Evolutionary conservation across 1,140 invertebrate species (phyloP), one percentile per base, ranked within the genome.

Genomic region (Neodiprion fabricii): DNA sequence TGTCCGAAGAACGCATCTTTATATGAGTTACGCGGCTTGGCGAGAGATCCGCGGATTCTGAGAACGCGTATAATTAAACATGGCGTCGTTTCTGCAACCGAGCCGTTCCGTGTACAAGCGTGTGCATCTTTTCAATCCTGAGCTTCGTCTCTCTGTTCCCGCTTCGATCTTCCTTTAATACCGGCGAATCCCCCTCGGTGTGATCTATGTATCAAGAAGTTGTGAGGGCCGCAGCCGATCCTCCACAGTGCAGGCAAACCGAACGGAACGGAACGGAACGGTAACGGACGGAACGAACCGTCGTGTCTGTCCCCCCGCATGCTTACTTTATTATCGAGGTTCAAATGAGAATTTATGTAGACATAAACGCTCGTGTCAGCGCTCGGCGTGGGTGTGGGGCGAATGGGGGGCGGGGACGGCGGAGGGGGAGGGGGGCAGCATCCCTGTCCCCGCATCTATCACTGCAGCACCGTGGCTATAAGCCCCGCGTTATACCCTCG

Each of bases 301-400:
- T 81, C 79, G 81, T 78, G 80, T 85, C 81, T 77, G 81, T 84
- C 79, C 77, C 79, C 78, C 75, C 79, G 75, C 72, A 74, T 82
- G 82, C 79, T 86, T 85, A 85, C 85, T 85, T 85, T 86, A 87
- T 87, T 86, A 85, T 87, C 84, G 79, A 74, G 74, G 66, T 81
- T 85, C 80, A 85, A 87, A 87, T 86, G 85, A 86, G 82, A 85
- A 87, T 87, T 87, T 85, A 87, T 87, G 84, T 79, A 79, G 82
- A 85, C 85, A 82, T 85, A 86, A 86, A 84, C 83, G 85, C 79
- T 82, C 83, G 81, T 85, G 85, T 85, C 85, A 85, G 84, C 79
- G 53, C 65, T 67, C 66, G 78, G 81, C 80, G 79, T 82, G 80
- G 78, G 82, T 23, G 17, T 80, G 82, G 79, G 80, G 78, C 77